These are phyloP conservation scores for Lottia gigantea DNA, from an alignment of 2,888 invertebrate genomes.

Conservation along the genomic window DNA sequence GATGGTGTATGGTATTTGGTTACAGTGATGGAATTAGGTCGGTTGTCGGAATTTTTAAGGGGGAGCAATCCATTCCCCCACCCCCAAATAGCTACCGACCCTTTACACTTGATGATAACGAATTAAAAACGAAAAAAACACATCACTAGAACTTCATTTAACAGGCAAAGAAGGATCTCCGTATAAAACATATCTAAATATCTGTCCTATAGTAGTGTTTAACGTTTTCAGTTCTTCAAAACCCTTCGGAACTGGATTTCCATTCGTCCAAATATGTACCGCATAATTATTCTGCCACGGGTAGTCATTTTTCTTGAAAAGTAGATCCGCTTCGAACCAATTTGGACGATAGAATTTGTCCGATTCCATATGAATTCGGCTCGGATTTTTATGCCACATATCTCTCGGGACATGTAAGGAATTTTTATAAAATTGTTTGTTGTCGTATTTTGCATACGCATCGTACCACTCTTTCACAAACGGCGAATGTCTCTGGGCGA, in stretches of 20 bases:
- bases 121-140: too few relatives aligned
- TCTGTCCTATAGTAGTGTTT: conserved; percentile 34
- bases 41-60: too few relatives aligned
- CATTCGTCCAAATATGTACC: conserved; percentile 33
- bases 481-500: conserved; percentile 24
- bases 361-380: conserved; percentile 30
- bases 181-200: conserved; percentile 33
- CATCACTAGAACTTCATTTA: too few relatives aligned
- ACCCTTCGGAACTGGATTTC: conserved; percentile 25
- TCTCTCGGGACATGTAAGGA: conserved; percentile 29
- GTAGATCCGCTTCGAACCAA: conserved; percentile 33
- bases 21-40: too few relatives aligned
- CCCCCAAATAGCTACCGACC: too few relatives aligned
- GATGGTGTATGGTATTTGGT: too few relatives aligned
- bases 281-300: conserved; percentile 34
- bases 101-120: too few relatives aligned
- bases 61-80: too few relatives aligned
- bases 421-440: conserved; percentile 26
- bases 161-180: conserved; percentile 10
- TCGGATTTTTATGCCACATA: conserved; percentile 25
- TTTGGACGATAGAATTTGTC: conserved; percentile 31
- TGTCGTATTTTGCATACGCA: conserved; percentile 26
- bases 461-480: conserved; percentile 34
- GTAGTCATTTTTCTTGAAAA: conserved; percentile 30
- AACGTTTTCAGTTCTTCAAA: conserved; percentile 25